Evolutionary conservation across 2,888 invertebrate genomes (phyloP).

Genomic region (Nysson spinosus): DNA sequence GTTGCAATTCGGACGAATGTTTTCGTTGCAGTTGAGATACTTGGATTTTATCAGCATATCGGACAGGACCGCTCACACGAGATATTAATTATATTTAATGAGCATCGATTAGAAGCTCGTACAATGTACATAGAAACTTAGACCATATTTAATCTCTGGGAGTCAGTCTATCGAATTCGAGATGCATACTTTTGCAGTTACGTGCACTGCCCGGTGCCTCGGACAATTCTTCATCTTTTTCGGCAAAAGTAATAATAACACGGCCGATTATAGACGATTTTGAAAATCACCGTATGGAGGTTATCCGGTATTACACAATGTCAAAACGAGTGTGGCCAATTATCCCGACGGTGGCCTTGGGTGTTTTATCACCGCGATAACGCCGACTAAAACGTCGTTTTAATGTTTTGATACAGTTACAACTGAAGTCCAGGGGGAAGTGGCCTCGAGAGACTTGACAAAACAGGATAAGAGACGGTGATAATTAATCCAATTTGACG

Average conservation of each 20-base stretch:
- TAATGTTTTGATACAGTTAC: slow-evolving; percentile 46
- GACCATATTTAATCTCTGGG: too few relatives aligned
- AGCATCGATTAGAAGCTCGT: too few relatives aligned
- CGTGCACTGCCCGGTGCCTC: background rate
- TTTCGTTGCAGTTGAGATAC: too few relatives aligned
- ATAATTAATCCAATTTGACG: slow-evolving; percentile 42
- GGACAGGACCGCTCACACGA: too few relatives aligned
- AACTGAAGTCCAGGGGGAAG: slow-evolving; percentile 25
- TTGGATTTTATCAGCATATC: too few relatives aligned
- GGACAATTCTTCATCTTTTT: background rate
- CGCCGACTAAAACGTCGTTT: slow-evolving; percentile 31
- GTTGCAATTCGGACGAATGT: too few relatives aligned
- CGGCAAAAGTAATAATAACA: background rate
- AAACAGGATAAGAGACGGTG: slow-evolving; percentile 46
- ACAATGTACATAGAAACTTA: too few relatives aligned
- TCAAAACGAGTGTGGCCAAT: slow-evolving; percentile 42
- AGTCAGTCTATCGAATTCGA: too few relatives aligned
- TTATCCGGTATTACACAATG: slow-evolving; percentile 44
- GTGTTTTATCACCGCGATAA: slow-evolving; percentile 48
- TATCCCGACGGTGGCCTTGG: slow-evolving; percentile 40
- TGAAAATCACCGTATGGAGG: slow-evolving; percentile 22
- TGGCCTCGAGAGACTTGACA: slow-evolving; percentile 33
- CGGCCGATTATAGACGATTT: background rate
- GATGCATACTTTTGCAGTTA: too few relatives aligned
- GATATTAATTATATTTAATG: too few relatives aligned